phyloP scores from a whole-genome alignment of 2,888 invertebrate genomes.

The Druceiella hillmani region DNA sequence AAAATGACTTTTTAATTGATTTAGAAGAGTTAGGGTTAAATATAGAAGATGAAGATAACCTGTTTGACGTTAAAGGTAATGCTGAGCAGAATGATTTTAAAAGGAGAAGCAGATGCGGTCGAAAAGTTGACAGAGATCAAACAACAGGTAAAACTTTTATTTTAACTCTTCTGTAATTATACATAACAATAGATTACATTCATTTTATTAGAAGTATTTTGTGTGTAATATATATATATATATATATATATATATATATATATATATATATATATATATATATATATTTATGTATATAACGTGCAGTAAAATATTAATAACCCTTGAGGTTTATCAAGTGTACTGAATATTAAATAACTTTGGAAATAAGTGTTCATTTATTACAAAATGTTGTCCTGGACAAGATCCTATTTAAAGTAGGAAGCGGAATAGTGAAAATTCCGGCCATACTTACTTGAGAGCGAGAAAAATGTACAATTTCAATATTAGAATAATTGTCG shows the following conservation, averaged over 20 bases:
- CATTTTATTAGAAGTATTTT: not conserved
- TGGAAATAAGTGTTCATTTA: too few species aligned
- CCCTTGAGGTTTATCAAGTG: too few species aligned
- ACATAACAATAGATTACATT: not conserved
- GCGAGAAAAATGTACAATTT: too few species aligned
- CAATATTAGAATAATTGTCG: too few species aligned
- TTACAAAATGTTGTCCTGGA: too few species aligned
- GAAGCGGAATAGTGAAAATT: too few species aligned
- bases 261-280: slow-evolving; percentile 1
- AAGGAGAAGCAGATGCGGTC: slow-evolving; percentile 26
- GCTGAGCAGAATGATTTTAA: slow-evolving; percentile 22
- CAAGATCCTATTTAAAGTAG: too few species aligned
- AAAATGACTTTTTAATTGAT: slow-evolving; percentile 45
- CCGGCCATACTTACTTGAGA: too few species aligned
- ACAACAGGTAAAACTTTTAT: slow-evolving; percentile 31
- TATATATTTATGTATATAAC: not conserved
- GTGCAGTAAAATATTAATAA: too few species aligned
- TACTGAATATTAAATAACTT: too few species aligned
- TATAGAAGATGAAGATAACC: slow-evolving; percentile 34
- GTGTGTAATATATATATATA: slow-evolving; percentile 16
- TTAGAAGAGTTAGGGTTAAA: slow-evolving; percentile 43
- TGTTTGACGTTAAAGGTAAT: too few species aligned
- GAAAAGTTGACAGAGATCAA: slow-evolving; percentile 34
- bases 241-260: slow-evolving; percentile 1
- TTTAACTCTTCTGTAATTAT: not conserved